Base-by-base conservation (phyloP, 2,888 invertebrate species). In the Polia nebulosa region DNA sequence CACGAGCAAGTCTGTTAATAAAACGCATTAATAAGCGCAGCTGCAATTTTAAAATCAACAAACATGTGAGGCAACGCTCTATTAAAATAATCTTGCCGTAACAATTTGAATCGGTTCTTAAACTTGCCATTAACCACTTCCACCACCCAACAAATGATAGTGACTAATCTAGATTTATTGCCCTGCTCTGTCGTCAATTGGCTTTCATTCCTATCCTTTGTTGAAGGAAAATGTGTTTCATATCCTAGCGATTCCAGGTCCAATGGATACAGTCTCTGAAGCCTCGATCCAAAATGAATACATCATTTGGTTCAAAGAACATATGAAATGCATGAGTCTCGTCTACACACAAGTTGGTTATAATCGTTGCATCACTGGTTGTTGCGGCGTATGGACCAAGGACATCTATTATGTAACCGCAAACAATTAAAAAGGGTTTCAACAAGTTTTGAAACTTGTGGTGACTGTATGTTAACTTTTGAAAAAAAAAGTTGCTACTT, bases 91-190 rank as follows among this genome's bases (percentile, higher is more conserved):
- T n/a, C n/a, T n/a, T n/a, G n/a, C n/a, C n/a, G n/a, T n/a, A n/a
- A n/a, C n/a, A n/a, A n/a, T n/a, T n/a, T n/a, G n/a, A 29, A 29
- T 29, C 29, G 3, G 7, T 36, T 36, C 11, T 66, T 66, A 25
- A 66, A 52, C 20, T 41, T 25, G 22, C 61, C 68, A 56, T 68
- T 68, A 15, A 68, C 44, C 27, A 53, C 55, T 39, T 70, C 70
- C 36, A 70, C 70, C n/a, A 63, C 53, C 63, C 69, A 69, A 45
- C 69, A 51, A 44, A 34, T 45, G n/a, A 58, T 53, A 17, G 68
- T 69, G 22, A 69, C 57, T 32, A 52, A n/a, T 25, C 69, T 27
- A 8, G 57, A 58, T 13, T 58, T 44, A 44, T 62, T 62, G 3
- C 62, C 69, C 9, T 53, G 34, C 22, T 20, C 53, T 20, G 53